Conservation (phyloP, 2,888 invertebrate species). For the Tethea ocularis region DNA sequence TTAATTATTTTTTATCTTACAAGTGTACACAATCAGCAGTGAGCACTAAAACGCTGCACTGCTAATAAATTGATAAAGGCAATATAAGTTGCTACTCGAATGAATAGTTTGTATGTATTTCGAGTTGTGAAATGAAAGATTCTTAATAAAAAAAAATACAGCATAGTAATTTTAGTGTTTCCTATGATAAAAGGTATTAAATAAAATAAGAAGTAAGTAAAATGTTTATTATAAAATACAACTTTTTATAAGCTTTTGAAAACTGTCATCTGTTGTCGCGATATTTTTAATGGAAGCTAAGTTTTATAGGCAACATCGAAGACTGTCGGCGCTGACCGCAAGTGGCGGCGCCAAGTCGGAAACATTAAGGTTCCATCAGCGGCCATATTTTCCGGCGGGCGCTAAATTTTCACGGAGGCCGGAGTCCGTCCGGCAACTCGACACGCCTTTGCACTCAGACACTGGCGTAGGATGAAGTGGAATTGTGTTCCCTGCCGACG, state of each 20-base stretch:
- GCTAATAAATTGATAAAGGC: neutral
- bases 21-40: neutral
- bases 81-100: too few species aligned
- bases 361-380: conserved; percentile 81
- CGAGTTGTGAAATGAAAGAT: too few species aligned
- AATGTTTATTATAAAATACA: neutral
- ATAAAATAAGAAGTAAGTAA: too few species aligned
- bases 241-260: conserved; percentile 18
- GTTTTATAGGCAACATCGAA: conserved; percentile 65
- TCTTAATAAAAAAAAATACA: too few species aligned
- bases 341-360: conserved; percentile 73
- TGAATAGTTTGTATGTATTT: too few species aligned
- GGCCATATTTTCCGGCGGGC: conserved; percentile 76
- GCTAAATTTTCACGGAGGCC: conserved; percentile 74
- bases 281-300: conserved; percentile 54
- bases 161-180: too few species aligned
- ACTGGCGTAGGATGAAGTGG: conserved; percentile 65
- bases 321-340: conserved; percentile 65
- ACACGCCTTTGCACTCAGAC: conserved; percentile 83
- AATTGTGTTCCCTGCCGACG: conserved; percentile 67
- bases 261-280: conserved; percentile 37
- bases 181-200: too few species aligned
- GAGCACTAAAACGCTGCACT: neutral
- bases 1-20: conserved; percentile 32
- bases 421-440: conserved; percentile 62